Base-by-base conservation (phyloP, 2,888 invertebrate species). In the Psylliodes chrysocephalus region DNA sequence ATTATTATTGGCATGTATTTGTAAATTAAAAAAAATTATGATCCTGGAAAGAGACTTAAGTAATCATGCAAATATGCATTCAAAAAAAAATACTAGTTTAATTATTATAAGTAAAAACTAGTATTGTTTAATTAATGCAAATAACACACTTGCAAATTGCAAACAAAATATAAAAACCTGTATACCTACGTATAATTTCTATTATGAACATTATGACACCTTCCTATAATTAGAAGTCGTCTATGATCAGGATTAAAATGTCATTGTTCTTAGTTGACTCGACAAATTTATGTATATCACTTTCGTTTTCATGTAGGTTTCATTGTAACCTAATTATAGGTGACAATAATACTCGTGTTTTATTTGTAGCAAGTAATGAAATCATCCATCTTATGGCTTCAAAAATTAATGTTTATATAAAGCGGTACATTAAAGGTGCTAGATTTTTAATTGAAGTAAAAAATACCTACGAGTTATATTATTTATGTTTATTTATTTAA, bases 301-400 rank as follows among this genome's bases (percentile, higher is more conserved):
- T 46, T 46, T 46, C 46, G 15, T 46, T 46, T 25, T 19, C 19
- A 22, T 22, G 46, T 46, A 46, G 46, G 46, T 22, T 46, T 46
- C 46, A 46, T 46, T 46, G 46, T 46, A 46, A 46, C 46, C 46
- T 46, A 12, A 46, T 46, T 46, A 46, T 22, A 46, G 46, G 46
- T 46, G 46, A 22, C 22, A 46, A 46, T 46, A 46, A 46, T 14
- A 14, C 19, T 46, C n/a, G n/a, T n/a, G n/a, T 22, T 46, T 22
- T n/a, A 46, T 46, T 46, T 46, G 25, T 46, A 46, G 22, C 6
- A 25, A 46, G 8, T 12, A 46, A 22, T 19, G 19, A 1, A 46
- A 19, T 44, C 10, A 4, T 6, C 7, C 10, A 33, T 12, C 14
- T 2, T 35, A 35, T n/a, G n/a, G 35, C 35, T 35, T 35, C 35